These are phyloP conservation scores for Sigmodon hispidus DNA, from an alignment of 2,113 vertebrate species.

Conservation along the genomic window DNA sequence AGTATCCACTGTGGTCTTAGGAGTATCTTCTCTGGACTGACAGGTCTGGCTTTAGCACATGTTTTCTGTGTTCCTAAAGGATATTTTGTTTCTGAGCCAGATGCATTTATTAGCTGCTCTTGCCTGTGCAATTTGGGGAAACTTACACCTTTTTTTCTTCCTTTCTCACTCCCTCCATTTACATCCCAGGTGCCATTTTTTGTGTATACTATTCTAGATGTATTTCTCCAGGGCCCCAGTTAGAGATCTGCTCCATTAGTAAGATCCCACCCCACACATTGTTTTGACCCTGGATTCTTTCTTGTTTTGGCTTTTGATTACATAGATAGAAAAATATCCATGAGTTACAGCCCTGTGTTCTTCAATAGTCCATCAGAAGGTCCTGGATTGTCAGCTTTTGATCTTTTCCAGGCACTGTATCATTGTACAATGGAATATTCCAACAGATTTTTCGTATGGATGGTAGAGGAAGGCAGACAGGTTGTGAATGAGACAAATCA, in stretches of 20 bases:
- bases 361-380: not conserved
- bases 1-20: not conserved
- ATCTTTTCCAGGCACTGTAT: not conserved
- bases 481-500: not conserved
- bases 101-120: not conserved
- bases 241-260: not conserved
- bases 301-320: not conserved
- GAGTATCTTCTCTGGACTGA: not conserved
- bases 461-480: not conserved
- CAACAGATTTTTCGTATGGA: not conserved
- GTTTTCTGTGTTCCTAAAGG: not conserved
- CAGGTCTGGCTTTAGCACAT: not conserved
- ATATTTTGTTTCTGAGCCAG: not conserved
- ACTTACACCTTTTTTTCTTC: not conserved
- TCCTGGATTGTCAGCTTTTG: not conserved
- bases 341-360: not conserved
- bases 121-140: not conserved
- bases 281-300: not conserved
- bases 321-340: not conserved
- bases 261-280: not conserved
- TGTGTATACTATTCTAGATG: not conserved
- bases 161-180: not conserved
- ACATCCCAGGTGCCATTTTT: not conserved
- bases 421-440: not conserved
- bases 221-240: not conserved